Conservation (phyloP, 2,113 vertebrate genomes). For the Microcebus griseorufus region DNA sequence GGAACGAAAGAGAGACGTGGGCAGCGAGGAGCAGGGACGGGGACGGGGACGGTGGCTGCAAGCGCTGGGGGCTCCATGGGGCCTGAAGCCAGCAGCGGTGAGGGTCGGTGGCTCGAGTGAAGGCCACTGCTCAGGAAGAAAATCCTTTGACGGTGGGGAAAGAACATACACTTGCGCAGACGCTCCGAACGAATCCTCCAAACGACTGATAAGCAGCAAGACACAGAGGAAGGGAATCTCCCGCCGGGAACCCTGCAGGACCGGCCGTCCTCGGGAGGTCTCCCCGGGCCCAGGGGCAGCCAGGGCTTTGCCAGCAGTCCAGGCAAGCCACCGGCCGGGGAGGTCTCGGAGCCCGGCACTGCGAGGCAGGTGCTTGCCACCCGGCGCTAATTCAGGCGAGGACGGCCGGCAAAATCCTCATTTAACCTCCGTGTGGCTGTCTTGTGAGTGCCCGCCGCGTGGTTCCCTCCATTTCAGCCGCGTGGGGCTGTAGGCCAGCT, state of each 20-base stretch:
- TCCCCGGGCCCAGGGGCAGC: background rate
- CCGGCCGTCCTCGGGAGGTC: background rate
- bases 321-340: fast-evolving
- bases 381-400: background rate
- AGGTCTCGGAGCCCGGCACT: background rate
- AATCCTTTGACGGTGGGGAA: background rate
- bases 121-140: background rate
- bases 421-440: fast-evolving
- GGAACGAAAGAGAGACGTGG: fast-evolving
- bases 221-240: too few species aligned
- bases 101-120: fast-evolving
- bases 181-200: background rate
- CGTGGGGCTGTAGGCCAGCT: fast-evolving
- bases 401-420: too few species aligned
- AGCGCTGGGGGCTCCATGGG: fast-evolving
- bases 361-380: too few species aligned
- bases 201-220: background rate
- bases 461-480: fast-evolving
- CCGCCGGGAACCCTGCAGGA: fast-evolving
- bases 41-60: too few species aligned
- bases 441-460: fast-evolving
- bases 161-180: background rate
- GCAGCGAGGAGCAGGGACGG: fast-evolving
- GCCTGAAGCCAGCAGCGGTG: background rate
- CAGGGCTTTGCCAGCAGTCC: fast-evolving